A percentile compares a stretch with the other conserved stretches of the same genome.
Conservation (phyloP, 2,797 vertebrate species). For the Heteromormyrus szaboi region DNA sequence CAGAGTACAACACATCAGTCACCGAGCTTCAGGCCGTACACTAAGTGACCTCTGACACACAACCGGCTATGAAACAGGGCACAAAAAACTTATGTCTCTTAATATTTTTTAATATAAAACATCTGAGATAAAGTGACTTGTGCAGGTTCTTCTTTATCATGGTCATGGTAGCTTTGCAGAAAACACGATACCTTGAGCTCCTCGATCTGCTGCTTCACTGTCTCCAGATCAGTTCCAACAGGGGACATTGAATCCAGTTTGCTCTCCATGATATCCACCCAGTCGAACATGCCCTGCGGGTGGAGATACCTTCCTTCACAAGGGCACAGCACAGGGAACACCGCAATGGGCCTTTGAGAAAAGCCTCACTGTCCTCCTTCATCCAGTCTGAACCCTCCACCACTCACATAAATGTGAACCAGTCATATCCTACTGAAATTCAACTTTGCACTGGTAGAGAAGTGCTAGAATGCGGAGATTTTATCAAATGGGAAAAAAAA, state of each 20-base stretch:
- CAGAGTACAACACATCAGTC: background rate
- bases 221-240: constrained; percentile 93
- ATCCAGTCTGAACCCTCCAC: background rate
- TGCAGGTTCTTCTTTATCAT: background rate
- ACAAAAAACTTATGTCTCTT: background rate
- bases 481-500: background rate
- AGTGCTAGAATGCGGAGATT: background rate
- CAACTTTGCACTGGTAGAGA: background rate
- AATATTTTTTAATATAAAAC: background rate
- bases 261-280: constrained; percentile 88
- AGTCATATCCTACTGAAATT: background rate
- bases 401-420: background rate
- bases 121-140: background rate
- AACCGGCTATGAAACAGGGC: background rate
- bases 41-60: background rate
- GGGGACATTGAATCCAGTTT: constrained; percentile 92
- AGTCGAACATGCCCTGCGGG: constrained; percentile 89
- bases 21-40: background rate
- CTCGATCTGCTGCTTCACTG: constrained; percentile 93
- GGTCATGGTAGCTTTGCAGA: background rate
- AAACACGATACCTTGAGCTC: constrained; percentile 82
- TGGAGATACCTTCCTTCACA: constrained; percentile 7
- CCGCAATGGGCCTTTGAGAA: background rate
- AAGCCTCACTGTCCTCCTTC: background rate
- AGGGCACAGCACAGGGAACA: background rate